A percentile compares a stretch with the other conserved stretches of the same genome.
These are phyloP conservation scores for Plectropomus leopardus DNA, from an alignment of 2,113 vertebrate species.

Conservation along the genomic window DNA sequence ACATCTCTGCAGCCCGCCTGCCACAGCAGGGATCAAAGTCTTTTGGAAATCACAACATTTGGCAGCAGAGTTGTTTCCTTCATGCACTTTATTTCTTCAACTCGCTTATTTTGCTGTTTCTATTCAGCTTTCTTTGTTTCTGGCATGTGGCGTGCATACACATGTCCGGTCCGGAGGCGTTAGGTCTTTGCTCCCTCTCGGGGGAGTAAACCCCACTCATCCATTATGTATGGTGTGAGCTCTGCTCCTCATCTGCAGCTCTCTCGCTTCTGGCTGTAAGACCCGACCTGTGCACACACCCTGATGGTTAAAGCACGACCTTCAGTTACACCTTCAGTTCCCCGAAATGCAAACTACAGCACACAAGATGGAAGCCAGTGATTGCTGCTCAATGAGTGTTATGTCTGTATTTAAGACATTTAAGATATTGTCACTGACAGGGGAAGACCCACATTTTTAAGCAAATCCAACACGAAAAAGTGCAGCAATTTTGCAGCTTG, in stretches of 20 bases:
- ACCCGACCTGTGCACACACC: slow-evolving; percentile 31
- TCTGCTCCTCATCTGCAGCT: slow-evolving; percentile 52
- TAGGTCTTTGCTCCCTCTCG: slow-evolving; percentile 37
- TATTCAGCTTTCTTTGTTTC: slow-evolving; percentile 44
- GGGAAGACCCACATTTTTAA: background rate
- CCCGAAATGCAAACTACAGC: background rate
- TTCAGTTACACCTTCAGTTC: slow-evolving; percentile 33
- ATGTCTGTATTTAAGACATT: background rate
- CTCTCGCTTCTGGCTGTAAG: slow-evolving; percentile 24
- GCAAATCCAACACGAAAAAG: background rate
- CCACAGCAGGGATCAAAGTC: slow-evolving; percentile 37
- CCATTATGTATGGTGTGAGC: slow-evolving; percentile 68
- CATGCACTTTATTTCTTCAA: slow-evolving; percentile 4
- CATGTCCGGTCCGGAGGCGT: slow-evolving; percentile 35
- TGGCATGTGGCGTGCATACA: slow-evolving; percentile 31
- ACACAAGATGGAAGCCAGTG: slow-evolving; percentile 1
- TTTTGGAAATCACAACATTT: slow-evolving; percentile 41
- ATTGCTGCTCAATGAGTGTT: slow-evolving; percentile 2
- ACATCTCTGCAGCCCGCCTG: slow-evolving; percentile 27
- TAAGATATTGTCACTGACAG: background rate
- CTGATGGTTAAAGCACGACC: slow-evolving; percentile 32
- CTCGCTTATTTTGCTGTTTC: background rate
- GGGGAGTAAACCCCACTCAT: slow-evolving; percentile 63
- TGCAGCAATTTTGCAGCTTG: background rate
- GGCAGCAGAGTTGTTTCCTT: slow-evolving; percentile 17